These are phyloP conservation scores for Hucho hucho DNA, from an alignment of 2,113 vertebrate genomes.

Conservation along the genomic window DNA sequence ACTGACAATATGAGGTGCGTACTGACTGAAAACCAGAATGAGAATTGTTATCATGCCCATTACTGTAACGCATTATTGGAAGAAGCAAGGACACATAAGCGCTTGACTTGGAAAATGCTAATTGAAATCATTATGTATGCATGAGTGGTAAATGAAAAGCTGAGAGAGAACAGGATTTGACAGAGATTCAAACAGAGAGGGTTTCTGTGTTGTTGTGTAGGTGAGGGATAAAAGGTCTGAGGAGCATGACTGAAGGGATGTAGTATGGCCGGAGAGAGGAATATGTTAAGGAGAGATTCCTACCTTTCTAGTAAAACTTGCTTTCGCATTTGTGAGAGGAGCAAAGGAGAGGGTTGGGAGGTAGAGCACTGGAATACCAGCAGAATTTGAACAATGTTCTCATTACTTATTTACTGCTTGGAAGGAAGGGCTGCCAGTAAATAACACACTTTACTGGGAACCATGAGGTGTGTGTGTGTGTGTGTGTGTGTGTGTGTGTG, in stretches of 20 bases:
- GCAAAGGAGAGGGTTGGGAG: slow-evolving; percentile 9
- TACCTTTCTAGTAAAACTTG: slow-evolving; percentile 3
- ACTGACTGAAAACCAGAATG: neutral
- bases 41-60: slow-evolving; percentile 1
- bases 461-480: neutral
- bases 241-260: neutral
- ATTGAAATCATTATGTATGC: slow-evolving; percentile 47
- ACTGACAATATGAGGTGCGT: neutral
- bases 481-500: slow-evolving; percentile 1
- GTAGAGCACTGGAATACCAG: slow-evolving; percentile 45
- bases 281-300: neutral
- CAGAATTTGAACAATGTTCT: slow-evolving; percentile 69
- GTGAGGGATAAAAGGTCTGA: neutral
- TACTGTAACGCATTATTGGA: slow-evolving; percentile 4
- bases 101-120: slow-evolving; percentile 40
- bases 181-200: neutral
- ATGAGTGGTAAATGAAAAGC: slow-evolving; percentile 17
- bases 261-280: neutral
- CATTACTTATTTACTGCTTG: slow-evolving; percentile 72
- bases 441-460: slow-evolving; percentile 36
- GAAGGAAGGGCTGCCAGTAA: slow-evolving; percentile 30
- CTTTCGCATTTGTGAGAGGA: slow-evolving; percentile 26
- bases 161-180: neutral
- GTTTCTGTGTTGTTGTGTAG: too few relatives aligned
- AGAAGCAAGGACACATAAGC: neutral